A percentile compares a stretch with the other conserved stretches of the same genome.
phyloP scores from a whole-genome alignment of 2,888 invertebrate species.

The Stenurella melanura region DNA sequence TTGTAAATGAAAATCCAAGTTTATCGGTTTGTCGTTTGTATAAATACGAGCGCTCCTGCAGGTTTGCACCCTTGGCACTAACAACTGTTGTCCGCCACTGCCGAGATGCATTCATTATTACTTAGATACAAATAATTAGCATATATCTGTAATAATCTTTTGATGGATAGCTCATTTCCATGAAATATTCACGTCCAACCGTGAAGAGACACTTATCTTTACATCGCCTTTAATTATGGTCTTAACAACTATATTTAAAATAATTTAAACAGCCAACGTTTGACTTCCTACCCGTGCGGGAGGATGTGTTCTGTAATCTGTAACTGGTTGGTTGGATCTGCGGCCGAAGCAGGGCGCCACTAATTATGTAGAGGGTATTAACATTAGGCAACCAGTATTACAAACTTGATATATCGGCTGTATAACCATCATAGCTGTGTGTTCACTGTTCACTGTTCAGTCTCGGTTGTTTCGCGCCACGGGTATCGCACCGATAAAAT shows the following conservation, averaged over 20 bases:
- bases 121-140: constrained; percentile 17
- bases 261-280: not conserved
- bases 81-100: too few species aligned
- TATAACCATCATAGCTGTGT: not conserved
- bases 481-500: too few species aligned
- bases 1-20: too few species aligned
- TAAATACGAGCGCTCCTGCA: too few species aligned
- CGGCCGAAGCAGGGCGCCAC: not conserved
- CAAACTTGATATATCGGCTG: not conserved
- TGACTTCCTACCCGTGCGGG: not conserved
- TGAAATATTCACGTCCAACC: not conserved
- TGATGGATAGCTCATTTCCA: constrained; percentile 10
- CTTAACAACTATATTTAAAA: not conserved
- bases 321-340: not conserved
- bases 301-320: not conserved
- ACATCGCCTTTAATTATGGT: not conserved
- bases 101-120: constrained; percentile 19
- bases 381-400: constrained; percentile 23
- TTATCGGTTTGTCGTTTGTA: too few species aligned
- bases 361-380: not conserved
- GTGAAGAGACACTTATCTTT: not conserved
- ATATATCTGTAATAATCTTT: constrained; percentile 26
- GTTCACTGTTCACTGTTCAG: too few species aligned
- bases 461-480: too few species aligned
- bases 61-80: too few species aligned